phyloP scores from a whole-genome alignment of 2,797 vertebrate genomes.

The Karalla daura region DNA sequence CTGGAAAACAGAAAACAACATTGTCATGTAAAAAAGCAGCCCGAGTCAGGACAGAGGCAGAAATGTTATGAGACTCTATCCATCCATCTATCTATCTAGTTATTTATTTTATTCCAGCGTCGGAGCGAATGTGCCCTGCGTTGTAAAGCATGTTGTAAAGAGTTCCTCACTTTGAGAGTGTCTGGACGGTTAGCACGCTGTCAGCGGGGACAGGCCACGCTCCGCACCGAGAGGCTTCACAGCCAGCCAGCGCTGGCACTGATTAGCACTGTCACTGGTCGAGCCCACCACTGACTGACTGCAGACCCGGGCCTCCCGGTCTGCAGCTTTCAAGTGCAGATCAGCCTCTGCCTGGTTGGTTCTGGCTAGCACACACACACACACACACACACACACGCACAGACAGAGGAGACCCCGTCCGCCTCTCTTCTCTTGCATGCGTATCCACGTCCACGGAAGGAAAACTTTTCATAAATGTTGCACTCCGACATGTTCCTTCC shows the following conservation, averaged over 20 bases:
- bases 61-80: too few species aligned
- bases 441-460: slow-evolving; percentile 4
- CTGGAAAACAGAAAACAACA: too few species aligned
- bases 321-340: slow-evolving; percentile 51
- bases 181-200: slow-evolving; percentile 35
- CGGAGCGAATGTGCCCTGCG: slow-evolving; percentile 28
- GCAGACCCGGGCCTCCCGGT: slow-evolving; percentile 22
- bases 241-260: slow-evolving; percentile 42
- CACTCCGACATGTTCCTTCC: not conserved
- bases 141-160: slow-evolving; percentile 28
- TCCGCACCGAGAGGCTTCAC: slow-evolving; percentile 43
- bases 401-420: slow-evolving; percentile 35
- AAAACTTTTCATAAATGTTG: not conserved
- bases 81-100: slow-evolving; percentile 1
- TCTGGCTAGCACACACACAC: slow-evolving; percentile 41
- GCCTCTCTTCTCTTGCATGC: slow-evolving; percentile 5
- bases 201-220: slow-evolving; percentile 11
- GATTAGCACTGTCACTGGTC: slow-evolving; percentile 39
- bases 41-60: too few species aligned
- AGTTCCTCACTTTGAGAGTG: slow-evolving; percentile 44
- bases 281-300: slow-evolving; percentile 14
- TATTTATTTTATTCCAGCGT: slow-evolving; percentile 26
- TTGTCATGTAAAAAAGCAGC: too few species aligned
- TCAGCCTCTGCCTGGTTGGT: slow-evolving; percentile 49
- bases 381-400: too few species aligned